phyloP scores from a whole-genome alignment of 2,888 invertebrate species.

The Ichneumon xanthorius region DNA sequence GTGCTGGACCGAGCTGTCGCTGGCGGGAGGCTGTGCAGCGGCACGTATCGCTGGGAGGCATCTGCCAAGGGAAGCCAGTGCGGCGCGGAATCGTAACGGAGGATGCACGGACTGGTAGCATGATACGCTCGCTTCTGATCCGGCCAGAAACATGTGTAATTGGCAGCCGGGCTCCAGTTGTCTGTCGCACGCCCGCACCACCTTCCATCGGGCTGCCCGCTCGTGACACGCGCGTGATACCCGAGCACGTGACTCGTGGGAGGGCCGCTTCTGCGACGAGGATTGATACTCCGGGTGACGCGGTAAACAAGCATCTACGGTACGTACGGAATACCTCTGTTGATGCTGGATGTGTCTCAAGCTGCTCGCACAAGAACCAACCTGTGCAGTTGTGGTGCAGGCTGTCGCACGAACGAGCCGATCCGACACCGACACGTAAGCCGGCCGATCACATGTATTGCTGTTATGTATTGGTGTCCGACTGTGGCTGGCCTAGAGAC shows the following conservation, averaged over 20 bases:
- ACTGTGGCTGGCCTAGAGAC: too few relatives aligned
- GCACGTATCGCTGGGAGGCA: slow-evolving; percentile 4
- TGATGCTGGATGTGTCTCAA: neutral
- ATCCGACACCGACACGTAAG: too few relatives aligned
- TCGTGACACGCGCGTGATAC: slow-evolving; percentile 70
- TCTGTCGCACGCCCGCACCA: slow-evolving; percentile 58
- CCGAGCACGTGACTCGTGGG: slow-evolving; percentile 66
- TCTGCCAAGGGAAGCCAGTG: neutral
- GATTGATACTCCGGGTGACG: neutral
- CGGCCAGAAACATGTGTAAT: slow-evolving; percentile 68
- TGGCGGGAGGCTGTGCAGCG: slow-evolving; percentile 23
- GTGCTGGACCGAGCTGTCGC: slow-evolving; percentile 5
- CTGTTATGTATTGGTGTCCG: too few relatives aligned
- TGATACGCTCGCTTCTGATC: slow-evolving; percentile 47
- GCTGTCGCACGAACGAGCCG: too few relatives aligned
- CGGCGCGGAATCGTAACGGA: neutral
- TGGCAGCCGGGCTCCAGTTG: slow-evolving; percentile 64
- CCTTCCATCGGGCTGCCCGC: slow-evolving; percentile 66
- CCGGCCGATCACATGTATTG: too few relatives aligned
- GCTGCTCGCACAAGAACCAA: neutral
- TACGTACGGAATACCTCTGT: neutral
- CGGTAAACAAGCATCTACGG: neutral
- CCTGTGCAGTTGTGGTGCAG: neutral
- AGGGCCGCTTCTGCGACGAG: neutral
- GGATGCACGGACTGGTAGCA: slow-evolving; percentile 34